phyloP scores from a whole-genome alignment of 2,113 vertebrate genomes.

The Cyprinus carpio region DNA sequence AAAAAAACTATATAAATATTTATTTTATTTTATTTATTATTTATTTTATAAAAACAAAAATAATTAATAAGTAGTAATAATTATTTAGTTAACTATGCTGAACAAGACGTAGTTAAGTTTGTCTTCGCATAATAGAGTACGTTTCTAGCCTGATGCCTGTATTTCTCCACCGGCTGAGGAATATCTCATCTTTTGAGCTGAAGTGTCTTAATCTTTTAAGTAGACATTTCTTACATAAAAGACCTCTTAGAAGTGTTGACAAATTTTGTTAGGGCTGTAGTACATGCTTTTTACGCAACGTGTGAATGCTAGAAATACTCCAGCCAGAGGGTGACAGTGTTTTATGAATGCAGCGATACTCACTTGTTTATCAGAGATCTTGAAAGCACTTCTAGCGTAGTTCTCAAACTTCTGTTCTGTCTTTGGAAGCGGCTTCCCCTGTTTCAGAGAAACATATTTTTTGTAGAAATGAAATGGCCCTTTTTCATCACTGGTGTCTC shows the following conservation, averaged over 20 bases:
- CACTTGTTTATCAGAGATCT: conserved; percentile 75
- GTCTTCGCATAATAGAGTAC: neutral
- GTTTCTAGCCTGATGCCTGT: neutral
- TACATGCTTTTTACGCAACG: neutral
- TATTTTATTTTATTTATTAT: too few relatives aligned
- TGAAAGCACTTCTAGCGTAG: conserved; percentile 70
- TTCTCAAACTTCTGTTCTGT: conserved; percentile 81
- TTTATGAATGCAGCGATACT: conserved; percentile 51
- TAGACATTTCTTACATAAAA: conserved; percentile 25
- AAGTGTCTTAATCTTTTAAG: conserved; percentile 10
- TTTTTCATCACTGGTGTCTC: conserved; percentile 46
- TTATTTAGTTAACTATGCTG: too few relatives aligned
- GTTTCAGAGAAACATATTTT: conserved; percentile 45
- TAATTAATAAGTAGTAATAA: too few relatives aligned
- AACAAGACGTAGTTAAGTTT: neutral
- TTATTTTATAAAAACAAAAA: too few relatives aligned
- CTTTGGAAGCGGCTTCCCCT: conserved; percentile 76
- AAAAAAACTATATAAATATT: too few relatives aligned
- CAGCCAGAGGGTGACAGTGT: neutral
- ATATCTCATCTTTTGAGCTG: conserved; percentile 32
- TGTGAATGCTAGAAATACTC: neutral
- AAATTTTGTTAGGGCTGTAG: neutral
- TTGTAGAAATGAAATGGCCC: conserved; percentile 20
- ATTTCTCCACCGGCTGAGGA: neutral
- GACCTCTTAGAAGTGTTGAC: neutral